Evolutionary conservation across 2,113 vertebrate genomes (phyloP), one percentile per base, ranked within the genome.

Genomic region (Pseudopipra pipra): DNA sequence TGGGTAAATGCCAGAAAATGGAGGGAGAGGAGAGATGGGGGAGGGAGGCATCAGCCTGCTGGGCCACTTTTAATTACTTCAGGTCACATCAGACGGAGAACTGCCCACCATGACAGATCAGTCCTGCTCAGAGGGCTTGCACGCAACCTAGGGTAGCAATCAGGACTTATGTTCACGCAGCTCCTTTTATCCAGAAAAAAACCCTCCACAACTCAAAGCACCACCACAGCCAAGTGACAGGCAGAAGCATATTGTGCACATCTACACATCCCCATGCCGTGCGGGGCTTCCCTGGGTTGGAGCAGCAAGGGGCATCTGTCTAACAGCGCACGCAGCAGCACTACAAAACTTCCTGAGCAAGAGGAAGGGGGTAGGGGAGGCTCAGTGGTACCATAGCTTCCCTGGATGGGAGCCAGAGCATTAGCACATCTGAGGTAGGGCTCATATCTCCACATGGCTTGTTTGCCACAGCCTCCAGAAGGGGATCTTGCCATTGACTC

Each of bases 341-440:
- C 21, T 6, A 75, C 79, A 90, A 39, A n/a, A 31, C 90, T 80
- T 35, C 8, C 37, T 0, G 10, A 78, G 80, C 55, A 41, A 61
- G 28, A 74, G 37, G 35, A 78, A 81, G 56, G 61, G 55, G 55
- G 77, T 11, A 65, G 44, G 71, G 78, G 35, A 81, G 39, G 35
- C 76, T 62, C 33, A 8, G 16, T 2, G 12, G 59, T 41, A 10
- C 3, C 3, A 49, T 30, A 8, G 62, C 58, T 90, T 78, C 62
- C 71, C 67, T 95, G 95, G 92, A 90, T 2, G 2, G 52, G 8
- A 76, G 94, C 96, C 96, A 96, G 88, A 54, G 71, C 58, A 93
- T 95, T 89, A 85, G 37, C 92, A 95, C 55, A 76, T 90, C 92
- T 89, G 87, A 93, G 68, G 37, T 44, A 61, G 54, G 71, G n/a